Percentiles rank a stretch among this genome's conserved stretches.
phyloP scores from a whole-genome alignment of 2,113 vertebrate species.

The Colistium nudipinnis region DNA sequence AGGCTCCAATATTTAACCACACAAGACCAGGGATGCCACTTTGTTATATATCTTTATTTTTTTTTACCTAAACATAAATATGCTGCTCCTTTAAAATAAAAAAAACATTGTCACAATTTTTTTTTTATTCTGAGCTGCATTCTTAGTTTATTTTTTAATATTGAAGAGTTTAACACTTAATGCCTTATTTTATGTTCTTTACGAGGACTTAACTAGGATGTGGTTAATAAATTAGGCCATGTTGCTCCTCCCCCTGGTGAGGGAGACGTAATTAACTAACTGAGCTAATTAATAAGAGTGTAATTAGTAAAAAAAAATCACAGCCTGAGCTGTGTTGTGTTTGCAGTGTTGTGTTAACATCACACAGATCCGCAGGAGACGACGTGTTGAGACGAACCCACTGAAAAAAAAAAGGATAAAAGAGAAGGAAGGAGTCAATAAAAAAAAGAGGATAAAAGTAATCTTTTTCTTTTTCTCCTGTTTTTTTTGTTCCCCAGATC shows the following conservation, averaged over 20 bases:
- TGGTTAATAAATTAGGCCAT: neutral
- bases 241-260: neutral
- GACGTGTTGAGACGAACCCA: neutral
- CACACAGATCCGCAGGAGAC: neutral
- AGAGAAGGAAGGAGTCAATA: neutral
- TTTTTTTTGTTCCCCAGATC: conserved; percentile 84
- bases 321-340: neutral
- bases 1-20: too few relatives aligned
- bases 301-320: neutral
- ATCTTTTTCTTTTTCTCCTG: neutral
- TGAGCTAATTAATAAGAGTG: neutral
- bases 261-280: neutral
- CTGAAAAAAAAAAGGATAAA: neutral
- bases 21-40: too few relatives aligned
- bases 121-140: too few relatives aligned
- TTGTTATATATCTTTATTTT: too few relatives aligned
- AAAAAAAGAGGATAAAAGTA: neutral
- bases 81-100: too few relatives aligned
- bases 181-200: neutral
- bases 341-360: neutral
- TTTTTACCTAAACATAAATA: too few relatives aligned
- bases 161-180: neutral
- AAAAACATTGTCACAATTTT: too few relatives aligned
- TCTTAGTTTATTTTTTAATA: too few relatives aligned
- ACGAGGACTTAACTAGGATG: neutral